Percentiles rank a stretch among this genome's conserved stretches.
These are phyloP conservation scores for Peromyscus eremicus DNA, from an alignment of 2,797 vertebrate genomes.

Conservation along the genomic window DNA sequence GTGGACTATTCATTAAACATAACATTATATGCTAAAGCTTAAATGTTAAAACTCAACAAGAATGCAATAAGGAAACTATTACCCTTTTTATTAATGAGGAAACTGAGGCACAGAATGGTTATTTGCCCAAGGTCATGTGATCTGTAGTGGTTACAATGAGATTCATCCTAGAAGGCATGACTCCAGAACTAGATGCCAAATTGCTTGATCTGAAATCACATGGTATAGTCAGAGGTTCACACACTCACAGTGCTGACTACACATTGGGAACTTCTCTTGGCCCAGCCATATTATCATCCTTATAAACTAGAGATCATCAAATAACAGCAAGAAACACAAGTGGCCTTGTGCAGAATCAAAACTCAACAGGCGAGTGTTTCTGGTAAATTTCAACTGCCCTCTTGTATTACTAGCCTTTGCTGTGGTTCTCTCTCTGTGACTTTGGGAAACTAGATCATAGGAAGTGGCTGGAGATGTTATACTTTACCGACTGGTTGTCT, in stretches of 20 bases:
- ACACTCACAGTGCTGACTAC: not conserved
- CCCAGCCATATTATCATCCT: not conserved
- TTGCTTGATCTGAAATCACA: not conserved
- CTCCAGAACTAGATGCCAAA: not conserved
- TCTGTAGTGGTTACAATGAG: not conserved
- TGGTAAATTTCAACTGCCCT: not conserved
- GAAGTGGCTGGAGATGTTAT: not conserved
- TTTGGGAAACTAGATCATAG: not conserved
- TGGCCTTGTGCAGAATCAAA: not conserved
- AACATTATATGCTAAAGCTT: not conserved
- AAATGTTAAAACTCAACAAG: constrained; percentile 47
- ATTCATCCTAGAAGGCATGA: not conserved
- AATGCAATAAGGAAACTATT: not conserved
- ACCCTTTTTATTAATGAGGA: not conserved
- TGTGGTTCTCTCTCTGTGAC: not conserved
- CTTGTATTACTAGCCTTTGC: not conserved
- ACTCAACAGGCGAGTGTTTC: not conserved
- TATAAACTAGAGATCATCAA: constrained; percentile 7
- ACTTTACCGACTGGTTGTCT: not conserved
- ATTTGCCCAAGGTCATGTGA: not conserved
- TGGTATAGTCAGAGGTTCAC: not conserved
- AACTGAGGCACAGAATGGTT: not conserved
- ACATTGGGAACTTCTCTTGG: not conserved
- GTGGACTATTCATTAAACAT: not conserved
- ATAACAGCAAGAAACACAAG: not conserved